phyloP scores from a whole-genome alignment of 2,113 vertebrate species.

The Mobula birostris region DNA sequence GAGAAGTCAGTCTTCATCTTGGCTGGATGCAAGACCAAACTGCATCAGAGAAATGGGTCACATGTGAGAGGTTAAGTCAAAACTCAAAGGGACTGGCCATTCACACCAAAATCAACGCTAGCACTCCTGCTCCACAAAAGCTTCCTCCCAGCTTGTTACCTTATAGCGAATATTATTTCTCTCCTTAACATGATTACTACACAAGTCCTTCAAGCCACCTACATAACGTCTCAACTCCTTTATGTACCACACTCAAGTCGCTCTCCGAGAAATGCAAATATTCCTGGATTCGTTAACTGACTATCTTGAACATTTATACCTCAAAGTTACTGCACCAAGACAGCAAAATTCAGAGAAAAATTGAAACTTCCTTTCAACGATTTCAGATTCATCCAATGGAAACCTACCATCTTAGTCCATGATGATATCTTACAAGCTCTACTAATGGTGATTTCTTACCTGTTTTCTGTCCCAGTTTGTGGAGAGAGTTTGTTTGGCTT shows the following conservation, averaged over 20 bases:
- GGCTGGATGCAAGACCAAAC: too few relatives aligned
- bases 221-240: neutral
- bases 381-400: too few relatives aligned
- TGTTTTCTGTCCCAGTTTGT: slow-evolving; percentile 77
- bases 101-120: too few relatives aligned
- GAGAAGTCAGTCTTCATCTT: too few relatives aligned
- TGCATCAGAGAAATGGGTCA: too few relatives aligned
- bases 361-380: neutral
- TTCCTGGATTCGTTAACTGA: neutral
- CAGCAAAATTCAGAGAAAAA: neutral
- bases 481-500: slow-evolving; percentile 67
- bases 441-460: slow-evolving; percentile 57
- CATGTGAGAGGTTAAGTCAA: too few relatives aligned
- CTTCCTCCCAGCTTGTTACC: too few relatives aligned
- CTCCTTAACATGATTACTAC: too few relatives aligned
- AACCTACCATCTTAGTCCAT: too few relatives aligned
- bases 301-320: neutral
- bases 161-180: too few relatives aligned
- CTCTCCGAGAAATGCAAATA: neutral
- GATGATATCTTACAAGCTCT: neutral
- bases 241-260: neutral
- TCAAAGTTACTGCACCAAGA: neutral
- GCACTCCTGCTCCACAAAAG: too few relatives aligned
- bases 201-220: neutral
- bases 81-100: too few relatives aligned